phyloP scores from a whole-genome alignment of 2,113 vertebrate genomes.

The Limanda limanda region DNA sequence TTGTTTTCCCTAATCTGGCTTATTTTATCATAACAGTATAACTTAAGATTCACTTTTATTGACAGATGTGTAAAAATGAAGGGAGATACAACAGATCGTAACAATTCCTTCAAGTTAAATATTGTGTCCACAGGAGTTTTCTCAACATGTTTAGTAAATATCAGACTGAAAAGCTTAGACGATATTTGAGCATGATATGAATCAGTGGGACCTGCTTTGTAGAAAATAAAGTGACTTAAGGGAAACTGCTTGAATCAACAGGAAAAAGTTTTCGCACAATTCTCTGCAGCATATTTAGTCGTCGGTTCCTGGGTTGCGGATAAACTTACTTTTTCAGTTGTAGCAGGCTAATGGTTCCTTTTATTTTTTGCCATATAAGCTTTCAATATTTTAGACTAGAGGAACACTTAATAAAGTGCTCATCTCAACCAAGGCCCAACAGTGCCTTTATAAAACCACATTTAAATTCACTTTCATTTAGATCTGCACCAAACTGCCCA shows the following conservation, averaged over 20 bases:
- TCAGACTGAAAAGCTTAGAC: neutral
- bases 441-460: too few species aligned
- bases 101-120: neutral
- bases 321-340: too few species aligned
- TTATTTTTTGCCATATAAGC: too few species aligned
- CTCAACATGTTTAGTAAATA: constrained; percentile 1
- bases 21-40: neutral
- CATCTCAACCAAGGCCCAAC: too few species aligned
- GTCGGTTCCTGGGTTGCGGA: too few species aligned
- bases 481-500: too few species aligned
- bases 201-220: neutral
- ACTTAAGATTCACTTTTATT: neutral
- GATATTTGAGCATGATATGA: neutral
- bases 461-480: too few species aligned
- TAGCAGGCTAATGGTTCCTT: too few species aligned
- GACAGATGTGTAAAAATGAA: neutral
- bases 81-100: neutral
- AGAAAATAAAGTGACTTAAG: neutral
- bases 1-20: neutral
- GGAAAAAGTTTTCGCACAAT: neutral
- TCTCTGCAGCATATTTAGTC: neutral
- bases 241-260: neutral
- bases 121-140: neutral
- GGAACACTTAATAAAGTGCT: too few species aligned
- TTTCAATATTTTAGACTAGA: too few species aligned